Evolutionary conservation across 2,888 invertebrate species (phyloP), one percentile per base, ranked within the genome.

Genomic region (Capitulum mitella): DNA sequence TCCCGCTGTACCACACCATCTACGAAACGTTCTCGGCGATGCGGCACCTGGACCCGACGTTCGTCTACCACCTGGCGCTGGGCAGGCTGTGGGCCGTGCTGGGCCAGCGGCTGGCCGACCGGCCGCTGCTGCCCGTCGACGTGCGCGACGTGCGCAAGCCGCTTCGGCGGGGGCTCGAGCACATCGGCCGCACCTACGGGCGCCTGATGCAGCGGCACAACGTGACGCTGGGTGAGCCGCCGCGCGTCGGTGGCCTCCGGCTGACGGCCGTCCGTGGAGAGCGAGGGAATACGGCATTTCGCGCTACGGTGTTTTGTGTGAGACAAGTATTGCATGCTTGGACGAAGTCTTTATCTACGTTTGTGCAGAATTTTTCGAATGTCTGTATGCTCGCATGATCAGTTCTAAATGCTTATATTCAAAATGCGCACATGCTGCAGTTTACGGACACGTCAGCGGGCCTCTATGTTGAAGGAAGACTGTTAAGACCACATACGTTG

Each of bases 1-100:
- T 85, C 79, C 85, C 86, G 22, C 84, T 84, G 16, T 84, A 84
- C 79, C 85, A 85, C 80, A 85, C 85, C 0, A 81, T 84, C n/a
- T 84, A 84, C 46, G 86, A 86, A 78, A 85, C 83, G 22, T 84
- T 83, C 80, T 83, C 84, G 12, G 84, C 85, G 51, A 83, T 86
- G 75, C 81, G 82, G 70, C 82, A 80, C 34, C 83, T 85, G 32
- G 86, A 86, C 82, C 84, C 84, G 0, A 82, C 83, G 48, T 85
- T 84, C 81, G 81, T 81, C n/a, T 83, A 84, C 34, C 84, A 84
- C 74, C 76, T 80, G 64, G 80, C 81, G 14, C 43, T 82, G 54
- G 82, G 81, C 29, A 78, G 78, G 16, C 77, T 82, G 22, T 80
- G 82, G 80, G 82, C 79, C 19, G 79, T 80, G 51, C 70, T 81